A percentile compares a stretch with the other conserved stretches of the same genome.
Conservation (phyloP, 2,113 vertebrate species). For the Callocephalon fimbriatum region DNA sequence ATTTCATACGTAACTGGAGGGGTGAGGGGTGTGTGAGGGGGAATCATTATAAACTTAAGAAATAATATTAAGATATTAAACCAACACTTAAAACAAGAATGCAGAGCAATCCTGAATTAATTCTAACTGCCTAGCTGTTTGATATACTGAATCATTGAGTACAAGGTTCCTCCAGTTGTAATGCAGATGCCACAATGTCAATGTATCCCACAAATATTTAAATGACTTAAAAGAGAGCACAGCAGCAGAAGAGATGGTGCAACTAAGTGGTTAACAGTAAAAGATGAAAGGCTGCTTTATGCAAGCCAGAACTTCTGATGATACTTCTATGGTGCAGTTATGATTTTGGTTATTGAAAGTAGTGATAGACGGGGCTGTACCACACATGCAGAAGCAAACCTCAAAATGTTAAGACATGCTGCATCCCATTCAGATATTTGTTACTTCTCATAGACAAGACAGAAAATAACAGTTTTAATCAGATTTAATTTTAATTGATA, state of each 20-base stretch:
- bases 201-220: neutral
- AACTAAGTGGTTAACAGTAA: neutral
- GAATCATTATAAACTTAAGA: neutral
- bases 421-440: neutral
- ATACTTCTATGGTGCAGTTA: neutral
- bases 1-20: neutral
- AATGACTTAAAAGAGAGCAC: neutral
- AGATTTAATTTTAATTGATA: neutral
- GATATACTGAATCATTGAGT: neutral
- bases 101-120: neutral
- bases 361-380: neutral
- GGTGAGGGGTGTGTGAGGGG: neutral
- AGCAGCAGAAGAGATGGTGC: neutral
- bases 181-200: neutral
- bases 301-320: neutral
- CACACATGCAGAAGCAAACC: neutral
- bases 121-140: neutral
- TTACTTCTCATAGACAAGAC: neutral
- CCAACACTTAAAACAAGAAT: neutral
- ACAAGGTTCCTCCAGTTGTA: neutral
- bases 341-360: neutral
- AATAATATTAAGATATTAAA: neutral
- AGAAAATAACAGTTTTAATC: neutral
- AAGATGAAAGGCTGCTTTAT: neutral
- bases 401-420: neutral